phyloP scores from a whole-genome alignment of 1,140 invertebrate species.

The Tribolium madens region DNA sequence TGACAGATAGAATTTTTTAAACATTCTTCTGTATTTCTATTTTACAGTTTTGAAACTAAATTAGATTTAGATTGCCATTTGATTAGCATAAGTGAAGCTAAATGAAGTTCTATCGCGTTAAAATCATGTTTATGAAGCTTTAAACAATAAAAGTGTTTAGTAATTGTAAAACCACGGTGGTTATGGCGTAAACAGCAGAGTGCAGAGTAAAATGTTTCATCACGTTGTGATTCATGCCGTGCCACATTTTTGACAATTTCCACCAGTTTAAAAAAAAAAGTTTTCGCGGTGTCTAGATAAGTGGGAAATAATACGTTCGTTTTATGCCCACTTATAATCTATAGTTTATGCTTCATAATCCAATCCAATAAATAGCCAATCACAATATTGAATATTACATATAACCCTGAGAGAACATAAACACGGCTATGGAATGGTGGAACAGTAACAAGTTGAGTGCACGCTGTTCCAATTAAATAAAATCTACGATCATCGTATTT shows the following conservation, averaged over 20 bases:
- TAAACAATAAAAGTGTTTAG: constrained; percentile 30
- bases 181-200: constrained; percentile 20
- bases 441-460: constrained; percentile 54
- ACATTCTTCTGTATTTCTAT: no score
- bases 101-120: not conserved
- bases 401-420: constrained; percentile 56
- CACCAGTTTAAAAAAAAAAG: no score
- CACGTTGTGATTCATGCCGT: no score
- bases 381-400: constrained; percentile 62
- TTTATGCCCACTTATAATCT: constrained; percentile 53
- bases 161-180: constrained; percentile 25
- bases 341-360: constrained; percentile 58
- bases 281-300: no score
- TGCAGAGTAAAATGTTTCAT: constrained; percentile 34
- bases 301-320: constrained; percentile 42
- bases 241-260: no score
- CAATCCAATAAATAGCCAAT: constrained; percentile 59
- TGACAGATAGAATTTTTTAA: no score
- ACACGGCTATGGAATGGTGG: constrained; percentile 52
- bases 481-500: constrained; percentile 55
- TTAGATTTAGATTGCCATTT: no score
- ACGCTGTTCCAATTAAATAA: constrained; percentile 60
- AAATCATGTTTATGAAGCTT: constrained; percentile 7
- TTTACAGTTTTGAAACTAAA: no score
- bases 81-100: not conserved